Percentiles rank a stretch among this genome's conserved stretches.
Conservation (phyloP, 2,113 vertebrate species). For the Ardeotis arabs region DNA sequence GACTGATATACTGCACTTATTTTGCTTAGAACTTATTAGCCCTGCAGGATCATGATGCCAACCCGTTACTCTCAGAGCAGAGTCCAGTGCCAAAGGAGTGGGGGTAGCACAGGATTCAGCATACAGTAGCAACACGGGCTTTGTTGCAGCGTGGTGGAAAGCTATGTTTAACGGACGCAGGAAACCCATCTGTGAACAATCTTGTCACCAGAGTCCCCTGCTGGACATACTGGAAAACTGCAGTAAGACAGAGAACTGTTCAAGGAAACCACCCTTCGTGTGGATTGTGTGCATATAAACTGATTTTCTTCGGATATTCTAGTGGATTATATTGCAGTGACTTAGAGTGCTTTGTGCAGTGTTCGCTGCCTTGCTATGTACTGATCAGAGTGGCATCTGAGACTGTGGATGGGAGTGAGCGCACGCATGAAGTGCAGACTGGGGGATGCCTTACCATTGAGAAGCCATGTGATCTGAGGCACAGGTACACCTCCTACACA, state of each 20-base stretch:
- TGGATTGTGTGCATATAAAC: fast-evolving
- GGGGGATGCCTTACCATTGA: constrained; percentile 81
- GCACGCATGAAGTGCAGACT: background rate
- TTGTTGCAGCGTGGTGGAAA: background rate
- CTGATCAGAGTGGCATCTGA: background rate
- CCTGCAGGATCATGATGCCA: background rate
- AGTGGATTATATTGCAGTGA: fast-evolving
- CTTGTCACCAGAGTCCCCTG: constrained; percentile 1
- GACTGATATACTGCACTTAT: background rate
- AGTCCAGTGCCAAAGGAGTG: background rate
- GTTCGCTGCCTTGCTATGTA: background rate
- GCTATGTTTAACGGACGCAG: background rate
- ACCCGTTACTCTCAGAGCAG: background rate
- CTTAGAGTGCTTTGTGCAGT: background rate
- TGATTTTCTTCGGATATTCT: background rate
- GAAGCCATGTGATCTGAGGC: constrained; percentile 82
- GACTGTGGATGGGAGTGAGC: background rate
- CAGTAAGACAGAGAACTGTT: background rate
- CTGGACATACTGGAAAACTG: background rate
- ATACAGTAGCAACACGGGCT: background rate
- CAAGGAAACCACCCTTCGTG: fast-evolving
- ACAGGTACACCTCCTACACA: constrained; percentile 74
- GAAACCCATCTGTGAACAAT: background rate
- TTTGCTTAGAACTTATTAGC: background rate
- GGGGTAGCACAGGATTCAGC: background rate